phyloP scores from a whole-genome alignment of 1,140 invertebrate genomes.

The Aleiodes sp. region DNA sequence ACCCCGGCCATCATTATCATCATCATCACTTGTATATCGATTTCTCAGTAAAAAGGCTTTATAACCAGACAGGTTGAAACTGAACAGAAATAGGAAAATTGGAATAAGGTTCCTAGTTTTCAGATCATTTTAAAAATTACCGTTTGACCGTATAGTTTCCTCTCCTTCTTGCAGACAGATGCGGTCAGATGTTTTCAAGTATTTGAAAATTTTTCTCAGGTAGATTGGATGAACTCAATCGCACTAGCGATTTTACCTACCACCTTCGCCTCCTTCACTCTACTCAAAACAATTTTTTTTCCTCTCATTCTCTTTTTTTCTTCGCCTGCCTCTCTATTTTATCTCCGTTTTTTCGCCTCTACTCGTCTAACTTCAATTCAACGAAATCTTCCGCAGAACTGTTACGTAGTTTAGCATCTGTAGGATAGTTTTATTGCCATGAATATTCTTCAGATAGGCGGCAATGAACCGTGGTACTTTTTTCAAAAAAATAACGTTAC shows the following conservation, averaged over 20 bases:
- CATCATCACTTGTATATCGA: not conserved
- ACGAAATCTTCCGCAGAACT: constrained; percentile 13
- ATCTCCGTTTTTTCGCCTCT: not conserved
- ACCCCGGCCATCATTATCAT: constrained; percentile 4
- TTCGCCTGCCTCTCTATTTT: not conserved
- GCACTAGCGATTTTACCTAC: not conserved
- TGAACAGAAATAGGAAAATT: constrained; percentile 10
- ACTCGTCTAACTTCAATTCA: not conserved
- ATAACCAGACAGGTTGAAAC: constrained; percentile 18
- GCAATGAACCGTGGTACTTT: constrained; percentile 1
- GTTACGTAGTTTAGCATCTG: constrained; percentile 12
- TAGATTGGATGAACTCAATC: constrained; percentile 3
- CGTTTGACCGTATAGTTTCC: constrained; percentile 27
- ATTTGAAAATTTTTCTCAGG: not conserved
- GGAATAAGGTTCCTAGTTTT: constrained; percentile 20
- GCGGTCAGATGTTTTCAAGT: constrained; percentile 3
- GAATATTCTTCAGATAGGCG: not conserved
- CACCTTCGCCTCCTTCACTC: not conserved
- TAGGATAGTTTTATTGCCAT: constrained; percentile 4
- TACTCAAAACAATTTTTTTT: constrained; percentile 10
- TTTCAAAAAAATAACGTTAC: constrained; percentile 13
- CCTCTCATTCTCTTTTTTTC: not conserved
- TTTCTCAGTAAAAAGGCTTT: constrained; percentile 29
- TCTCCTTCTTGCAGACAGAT: not conserved
- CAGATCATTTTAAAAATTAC: constrained; percentile 34